Conservation (phyloP, 2,797 vertebrate genomes). For the Pangasius mekongensis region DNA sequence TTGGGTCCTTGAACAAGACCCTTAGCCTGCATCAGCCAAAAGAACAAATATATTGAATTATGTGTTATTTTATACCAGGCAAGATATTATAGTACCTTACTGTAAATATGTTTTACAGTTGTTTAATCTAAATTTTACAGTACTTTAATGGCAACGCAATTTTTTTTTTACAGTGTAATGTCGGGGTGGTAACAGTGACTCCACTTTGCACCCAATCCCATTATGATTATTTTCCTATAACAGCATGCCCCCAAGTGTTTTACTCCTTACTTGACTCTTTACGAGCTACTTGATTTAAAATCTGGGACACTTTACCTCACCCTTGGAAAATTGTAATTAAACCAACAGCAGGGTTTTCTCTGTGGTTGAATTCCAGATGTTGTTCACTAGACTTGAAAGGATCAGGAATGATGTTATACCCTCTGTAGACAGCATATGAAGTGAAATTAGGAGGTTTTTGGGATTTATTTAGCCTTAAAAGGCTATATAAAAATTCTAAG, state of each 20-base stretch:
- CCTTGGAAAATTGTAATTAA: not conserved
- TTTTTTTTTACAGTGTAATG: no score
- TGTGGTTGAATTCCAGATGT: not conserved
- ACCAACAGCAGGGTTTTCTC: not conserved
- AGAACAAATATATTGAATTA: not conserved
- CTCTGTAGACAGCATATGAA: not conserved
- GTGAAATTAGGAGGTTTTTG: not conserved
- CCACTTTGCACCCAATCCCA: not conserved
- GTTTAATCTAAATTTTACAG: not conserved
- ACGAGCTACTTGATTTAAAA: not conserved
- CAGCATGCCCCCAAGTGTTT: not conserved
- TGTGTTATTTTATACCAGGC: not conserved
- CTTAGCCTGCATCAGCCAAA: not conserved
- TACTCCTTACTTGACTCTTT: not conserved
- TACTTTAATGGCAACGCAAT: not conserved
- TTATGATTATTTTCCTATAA: not conserved
- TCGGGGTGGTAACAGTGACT: not conserved
- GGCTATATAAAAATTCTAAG: not conserved
- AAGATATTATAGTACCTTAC: not conserved
- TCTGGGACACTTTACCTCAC: not conserved
- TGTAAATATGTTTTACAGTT: not conserved
- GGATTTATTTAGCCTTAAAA: not conserved
- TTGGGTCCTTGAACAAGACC: no score
- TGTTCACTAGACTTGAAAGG: not conserved
- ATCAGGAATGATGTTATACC: not conserved